Evolutionary conservation across 2,888 invertebrate species (phyloP).

Genomic region (Eilema sororculum): DNA sequence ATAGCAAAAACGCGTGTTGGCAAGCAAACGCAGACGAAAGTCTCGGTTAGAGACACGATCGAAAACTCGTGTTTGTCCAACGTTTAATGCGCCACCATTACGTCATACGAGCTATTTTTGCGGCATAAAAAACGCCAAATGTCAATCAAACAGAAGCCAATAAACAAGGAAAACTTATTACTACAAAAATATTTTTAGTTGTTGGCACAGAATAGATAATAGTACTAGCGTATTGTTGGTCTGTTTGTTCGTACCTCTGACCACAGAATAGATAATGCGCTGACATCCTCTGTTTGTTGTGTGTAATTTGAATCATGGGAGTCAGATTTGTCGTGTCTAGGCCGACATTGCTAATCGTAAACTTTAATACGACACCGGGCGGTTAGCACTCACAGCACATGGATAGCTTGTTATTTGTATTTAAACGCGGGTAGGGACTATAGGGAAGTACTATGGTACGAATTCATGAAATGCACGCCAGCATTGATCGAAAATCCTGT

Average conservation of each 20-base stretch:
- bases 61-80: conserved; percentile 9
- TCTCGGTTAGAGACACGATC: not conserved
- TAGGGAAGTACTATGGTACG: no score
- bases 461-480: not conserved
- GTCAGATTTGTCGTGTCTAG: no score
- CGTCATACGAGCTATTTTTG: conserved; percentile 6
- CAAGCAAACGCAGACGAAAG: conserved; percentile 7
- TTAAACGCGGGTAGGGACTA: no score
- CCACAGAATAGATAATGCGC: no score
- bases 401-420: no score
- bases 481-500: not conserved
- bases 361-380: not conserved
- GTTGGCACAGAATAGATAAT: no score
- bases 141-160: conserved; percentile 15
- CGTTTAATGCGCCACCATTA: conserved; percentile 6
- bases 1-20: conserved; percentile 1
- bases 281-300: no score
- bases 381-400: no score
- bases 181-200: not conserved
- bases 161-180: not conserved
- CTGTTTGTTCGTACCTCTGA: no score
- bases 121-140: conserved; percentile 5
- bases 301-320: no score
- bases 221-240: no score
- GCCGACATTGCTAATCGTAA: no score